Percentiles rank a stretch among this genome's conserved stretches.
These are phyloP conservation scores for Himalopsyche anomala DNA, from an alignment of 2,888 invertebrate genomes.

Conservation along the genomic window DNA sequence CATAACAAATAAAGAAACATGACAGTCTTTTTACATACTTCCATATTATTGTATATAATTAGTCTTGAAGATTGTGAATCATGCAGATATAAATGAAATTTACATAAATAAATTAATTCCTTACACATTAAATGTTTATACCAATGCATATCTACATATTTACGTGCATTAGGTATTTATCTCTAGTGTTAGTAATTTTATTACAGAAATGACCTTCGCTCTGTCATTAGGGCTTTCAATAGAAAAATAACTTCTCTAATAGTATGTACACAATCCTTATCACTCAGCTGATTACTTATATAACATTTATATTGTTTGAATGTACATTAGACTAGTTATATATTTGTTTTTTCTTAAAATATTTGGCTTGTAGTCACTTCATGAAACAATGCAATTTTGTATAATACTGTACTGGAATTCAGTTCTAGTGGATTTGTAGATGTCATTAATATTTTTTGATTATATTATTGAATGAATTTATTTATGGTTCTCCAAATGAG, in stretches of 20 bases:
- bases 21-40: neutral
- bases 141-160: neutral
- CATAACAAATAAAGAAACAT: neutral
- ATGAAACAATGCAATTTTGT: too few species aligned
- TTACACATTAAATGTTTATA: neutral
- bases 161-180: neutral
- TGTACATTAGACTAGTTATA: constrained; percentile 1
- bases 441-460: too few species aligned
- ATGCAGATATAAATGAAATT: neutral
- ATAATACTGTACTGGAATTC: too few species aligned
- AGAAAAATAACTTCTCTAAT: constrained; percentile 16
- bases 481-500: too few species aligned
- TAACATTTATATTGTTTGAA: constrained; percentile 3
- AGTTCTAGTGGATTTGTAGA: too few species aligned
- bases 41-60: neutral
- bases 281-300: constrained; percentile 1
- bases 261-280: neutral
- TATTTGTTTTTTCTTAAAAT: too few species aligned
- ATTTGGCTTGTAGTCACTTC: too few species aligned
- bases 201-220: constrained; percentile 21
- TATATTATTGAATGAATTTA: too few species aligned
- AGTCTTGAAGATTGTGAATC: neutral
- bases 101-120: constrained; percentile 10
- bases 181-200: neutral
- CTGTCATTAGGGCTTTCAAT: constrained; percentile 8